phyloP scores from a whole-genome alignment of 2,113 vertebrate genomes.

The Hemicordylus capensis region DNA sequence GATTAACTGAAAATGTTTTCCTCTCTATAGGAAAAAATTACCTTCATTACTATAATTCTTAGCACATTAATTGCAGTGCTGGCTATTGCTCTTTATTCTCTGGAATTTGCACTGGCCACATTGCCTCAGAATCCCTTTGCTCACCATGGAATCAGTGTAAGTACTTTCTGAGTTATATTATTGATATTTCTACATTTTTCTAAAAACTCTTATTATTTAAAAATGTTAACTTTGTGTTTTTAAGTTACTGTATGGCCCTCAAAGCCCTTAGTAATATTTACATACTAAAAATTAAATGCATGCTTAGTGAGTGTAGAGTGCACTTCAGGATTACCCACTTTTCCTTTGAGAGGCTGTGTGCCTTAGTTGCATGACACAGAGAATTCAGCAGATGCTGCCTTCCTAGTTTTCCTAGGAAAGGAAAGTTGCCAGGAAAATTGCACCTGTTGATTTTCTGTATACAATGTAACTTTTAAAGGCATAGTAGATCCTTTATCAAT shows the following conservation, averaged over 20 bases:
- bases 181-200: background rate
- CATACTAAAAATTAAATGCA: background rate
- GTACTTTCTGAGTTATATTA: background rate
- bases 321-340: background rate
- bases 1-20: background rate
- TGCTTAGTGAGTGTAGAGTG: background rate
- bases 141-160: background rate
- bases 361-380: background rate
- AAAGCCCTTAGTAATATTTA: background rate
- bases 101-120: constrained; percentile 15
- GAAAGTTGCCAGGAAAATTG: background rate
- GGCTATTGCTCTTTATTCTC: background rate
- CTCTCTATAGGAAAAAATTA: background rate
- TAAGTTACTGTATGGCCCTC: background rate
- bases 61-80: background rate
- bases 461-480: background rate
- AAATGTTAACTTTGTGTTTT: background rate
- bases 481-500: background rate
- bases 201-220: background rate
- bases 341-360: background rate
- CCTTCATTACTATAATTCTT: background rate
- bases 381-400: background rate
- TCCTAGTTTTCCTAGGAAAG: too few relatives aligned
- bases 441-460: background rate
- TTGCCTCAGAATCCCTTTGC: constrained; percentile 4